Evolutionary conservation across 53 echinoderm and acorn worm genomes (phyloP).

Genomic region (Astropecten irregularis): DNA sequence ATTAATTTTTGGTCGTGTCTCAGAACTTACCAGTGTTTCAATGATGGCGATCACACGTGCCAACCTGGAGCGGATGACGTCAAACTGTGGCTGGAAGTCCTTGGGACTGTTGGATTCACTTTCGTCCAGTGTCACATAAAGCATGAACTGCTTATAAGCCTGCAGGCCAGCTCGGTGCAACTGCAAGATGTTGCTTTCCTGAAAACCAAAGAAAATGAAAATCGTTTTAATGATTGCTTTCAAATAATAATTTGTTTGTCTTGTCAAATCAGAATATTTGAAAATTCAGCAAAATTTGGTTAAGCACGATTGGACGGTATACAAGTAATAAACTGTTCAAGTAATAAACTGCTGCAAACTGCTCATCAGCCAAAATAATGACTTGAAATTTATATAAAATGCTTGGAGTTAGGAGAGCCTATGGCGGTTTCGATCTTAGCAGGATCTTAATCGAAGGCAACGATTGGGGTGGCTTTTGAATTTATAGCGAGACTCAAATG

Average conservation of each 20-base stretch:
- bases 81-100: slow-evolving; percentile 2
- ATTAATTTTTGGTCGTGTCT: too few relatives aligned
- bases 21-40: slow-evolving; percentile 13
- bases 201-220: neutral
- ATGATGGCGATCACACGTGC: neutral
- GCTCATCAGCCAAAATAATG: too few relatives aligned
- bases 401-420: too few relatives aligned
- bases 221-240: neutral
- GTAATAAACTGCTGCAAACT: too few relatives aligned
- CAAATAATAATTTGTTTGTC: neutral
- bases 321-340: too few relatives aligned
- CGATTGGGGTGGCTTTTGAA: too few relatives aligned
- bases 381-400: too few relatives aligned
- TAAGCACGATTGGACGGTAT: neutral
- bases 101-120: neutral
- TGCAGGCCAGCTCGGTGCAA: neutral
- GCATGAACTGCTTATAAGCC: slow-evolving; percentile 1
- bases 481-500: too few relatives aligned
- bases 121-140: neutral
- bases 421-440: too few relatives aligned
- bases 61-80: neutral
- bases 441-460: too few relatives aligned
- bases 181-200: slow-evolving; percentile 23
- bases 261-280: neutral
- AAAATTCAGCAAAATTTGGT: neutral